Conservation (phyloP, 2,113 vertebrate genomes). For the Peromyscus leucopus region DNA sequence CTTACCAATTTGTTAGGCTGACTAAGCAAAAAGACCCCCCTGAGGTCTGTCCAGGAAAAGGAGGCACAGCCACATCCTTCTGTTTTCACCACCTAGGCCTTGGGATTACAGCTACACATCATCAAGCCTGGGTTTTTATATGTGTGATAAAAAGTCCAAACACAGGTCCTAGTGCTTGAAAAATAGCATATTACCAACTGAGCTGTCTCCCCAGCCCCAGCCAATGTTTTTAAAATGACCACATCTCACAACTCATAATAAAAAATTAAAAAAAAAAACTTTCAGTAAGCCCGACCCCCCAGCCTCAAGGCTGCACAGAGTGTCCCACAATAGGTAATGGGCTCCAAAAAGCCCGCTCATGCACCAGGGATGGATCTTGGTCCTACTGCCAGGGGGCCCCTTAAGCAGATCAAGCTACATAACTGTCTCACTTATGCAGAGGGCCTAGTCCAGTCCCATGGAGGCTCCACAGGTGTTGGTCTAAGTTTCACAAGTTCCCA, state of each 20-base stretch:
- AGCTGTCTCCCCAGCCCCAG: not conserved
- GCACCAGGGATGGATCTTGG: no score
- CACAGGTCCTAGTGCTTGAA: not conserved
- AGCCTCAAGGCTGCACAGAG: no score
- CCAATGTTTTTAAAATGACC: not conserved
- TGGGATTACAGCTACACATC: not conserved
- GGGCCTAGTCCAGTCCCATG: no score
- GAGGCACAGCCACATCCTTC: not conserved
- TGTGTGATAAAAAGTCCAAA: not conserved
- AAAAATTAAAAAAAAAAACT: no score
- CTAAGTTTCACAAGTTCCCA: no score
- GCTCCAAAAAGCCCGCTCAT: no score
- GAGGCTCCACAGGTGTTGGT: no score
- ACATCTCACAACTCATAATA: constrained; percentile 6
- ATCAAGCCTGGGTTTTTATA: not conserved
- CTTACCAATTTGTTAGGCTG: not conserved
- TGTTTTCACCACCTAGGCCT: not conserved
- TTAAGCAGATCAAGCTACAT: no score
- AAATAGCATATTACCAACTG: not conserved
- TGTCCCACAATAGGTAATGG: no score
- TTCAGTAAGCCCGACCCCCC: no score
- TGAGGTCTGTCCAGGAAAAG: not conserved
- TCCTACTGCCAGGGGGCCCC: no score
- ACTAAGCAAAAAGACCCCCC: not conserved
- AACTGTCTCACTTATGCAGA: no score